These are phyloP conservation scores for Piprites chloris DNA, from an alignment of 2,113 vertebrate species.

Conservation along the genomic window DNA sequence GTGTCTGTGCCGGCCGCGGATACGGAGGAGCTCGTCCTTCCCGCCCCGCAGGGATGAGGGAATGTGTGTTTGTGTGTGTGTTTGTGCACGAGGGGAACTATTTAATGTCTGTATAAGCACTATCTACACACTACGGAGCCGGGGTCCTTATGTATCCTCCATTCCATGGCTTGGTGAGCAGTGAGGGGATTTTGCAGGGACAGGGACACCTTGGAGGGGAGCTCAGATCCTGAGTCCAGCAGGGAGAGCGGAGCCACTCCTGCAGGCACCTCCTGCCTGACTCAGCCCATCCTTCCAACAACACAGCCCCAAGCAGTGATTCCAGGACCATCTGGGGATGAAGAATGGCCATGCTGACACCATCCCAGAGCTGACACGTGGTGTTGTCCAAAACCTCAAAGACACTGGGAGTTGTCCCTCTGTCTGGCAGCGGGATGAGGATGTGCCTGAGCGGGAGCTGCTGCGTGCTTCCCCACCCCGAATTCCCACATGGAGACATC, in stretches of 20 bases:
- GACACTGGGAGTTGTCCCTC: fast-evolving
- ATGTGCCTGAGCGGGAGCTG: fast-evolving
- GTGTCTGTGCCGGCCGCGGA: background rate
- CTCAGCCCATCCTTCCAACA: fast-evolving
- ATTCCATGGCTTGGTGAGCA: background rate
- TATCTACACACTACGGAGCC: background rate
- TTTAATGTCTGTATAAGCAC: constrained; percentile 54
- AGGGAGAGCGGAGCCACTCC: background rate
- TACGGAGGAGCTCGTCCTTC: background rate
- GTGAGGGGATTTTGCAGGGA: background rate
- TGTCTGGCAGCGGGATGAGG: fast-evolving
- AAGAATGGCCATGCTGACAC: background rate
- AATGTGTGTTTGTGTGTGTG: background rate
- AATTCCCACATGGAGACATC: background rate
- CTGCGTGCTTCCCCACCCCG: background rate
- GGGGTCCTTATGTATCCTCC: background rate
- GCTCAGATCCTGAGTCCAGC: background rate
- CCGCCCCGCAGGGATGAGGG: background rate
- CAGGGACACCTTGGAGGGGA: background rate
- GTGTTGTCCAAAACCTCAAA: background rate
- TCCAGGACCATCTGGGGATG: fast-evolving
- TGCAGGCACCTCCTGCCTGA: background rate
- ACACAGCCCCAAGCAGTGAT: fast-evolving
- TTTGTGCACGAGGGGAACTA: constrained; percentile 41
- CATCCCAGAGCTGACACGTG: fast-evolving